These are phyloP conservation scores for Molossus molossus DNA, from an alignment of 2,797 vertebrate genomes.

Conservation along the genomic window DNA sequence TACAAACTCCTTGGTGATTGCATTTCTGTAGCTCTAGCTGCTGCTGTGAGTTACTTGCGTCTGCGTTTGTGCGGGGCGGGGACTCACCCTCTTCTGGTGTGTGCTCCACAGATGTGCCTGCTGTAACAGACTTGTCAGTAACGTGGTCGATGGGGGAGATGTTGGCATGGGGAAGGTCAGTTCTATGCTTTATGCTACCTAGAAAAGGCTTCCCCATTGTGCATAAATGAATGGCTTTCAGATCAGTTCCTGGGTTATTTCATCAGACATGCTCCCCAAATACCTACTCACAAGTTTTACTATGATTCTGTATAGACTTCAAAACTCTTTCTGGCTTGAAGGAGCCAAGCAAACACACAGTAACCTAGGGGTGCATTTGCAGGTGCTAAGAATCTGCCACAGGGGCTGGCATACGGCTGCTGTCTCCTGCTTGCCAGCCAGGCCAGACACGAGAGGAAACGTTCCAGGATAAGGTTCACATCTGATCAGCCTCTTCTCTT, in stretches of 20 bases:
- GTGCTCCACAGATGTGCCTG: not conserved
- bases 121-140: not conserved
- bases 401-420: not conserved
- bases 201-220: not conserved
- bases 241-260: not conserved
- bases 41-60: not conserved
- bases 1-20: not conserved
- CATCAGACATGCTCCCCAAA: not conserved
- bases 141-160: not conserved
- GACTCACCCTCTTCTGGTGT: not conserved
- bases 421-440: conserved; percentile 40
- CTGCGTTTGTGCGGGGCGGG: not conserved
- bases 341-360: not conserved
- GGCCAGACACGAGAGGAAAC: not conserved
- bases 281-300: not conserved
- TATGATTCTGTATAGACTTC: not conserved
- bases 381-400: not conserved
- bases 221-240: not conserved
- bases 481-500: conserved; percentile 6
- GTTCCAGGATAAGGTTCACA: not conserved
- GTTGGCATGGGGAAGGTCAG: not conserved
- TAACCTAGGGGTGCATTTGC: not conserved
- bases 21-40: not conserved
- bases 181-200: not conserved
- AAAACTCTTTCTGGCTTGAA: not conserved